Conservation (phyloP, 2,888 invertebrate species). For the Apamea epomidion region DNA sequence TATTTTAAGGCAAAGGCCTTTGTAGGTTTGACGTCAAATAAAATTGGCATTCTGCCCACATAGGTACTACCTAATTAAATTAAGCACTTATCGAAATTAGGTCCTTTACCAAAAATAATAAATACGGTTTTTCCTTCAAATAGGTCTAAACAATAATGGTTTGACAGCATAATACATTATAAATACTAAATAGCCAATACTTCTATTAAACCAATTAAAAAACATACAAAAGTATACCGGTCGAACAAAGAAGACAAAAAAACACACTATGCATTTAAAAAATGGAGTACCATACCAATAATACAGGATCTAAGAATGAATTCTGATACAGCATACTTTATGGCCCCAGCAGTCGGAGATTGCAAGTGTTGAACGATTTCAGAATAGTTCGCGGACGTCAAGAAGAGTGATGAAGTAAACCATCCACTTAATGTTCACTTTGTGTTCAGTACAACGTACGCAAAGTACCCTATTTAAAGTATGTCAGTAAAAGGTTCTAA, state of each 20-base stretch:
- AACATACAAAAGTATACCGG: not conserved
- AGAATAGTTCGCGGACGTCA: conserved; percentile 70
- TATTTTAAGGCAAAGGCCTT: not conserved
- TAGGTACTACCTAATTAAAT: too few relatives aligned
- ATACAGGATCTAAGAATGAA: not conserved
- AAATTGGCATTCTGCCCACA: too few relatives aligned
- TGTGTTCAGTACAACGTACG: conserved; percentile 40
- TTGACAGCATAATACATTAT: not conserved
- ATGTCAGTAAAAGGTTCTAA: conserved; percentile 5
- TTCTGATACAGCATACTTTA: conserved; percentile 3
- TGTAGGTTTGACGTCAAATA: not conserved
- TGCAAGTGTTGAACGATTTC: conserved; percentile 67
- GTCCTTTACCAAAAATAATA: not conserved
- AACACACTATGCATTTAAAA: too few relatives aligned
- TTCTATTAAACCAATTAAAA: not conserved
- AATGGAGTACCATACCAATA: not conserved
- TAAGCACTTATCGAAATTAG: not conserved
- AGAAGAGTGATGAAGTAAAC: conserved; percentile 71
- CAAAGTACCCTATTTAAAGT: conserved; percentile 23
- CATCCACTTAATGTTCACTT: conserved; percentile 59
- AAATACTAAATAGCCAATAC: not conserved
- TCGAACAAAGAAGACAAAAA: not conserved
- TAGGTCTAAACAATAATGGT: not conserved
- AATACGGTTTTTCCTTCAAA: not conserved
- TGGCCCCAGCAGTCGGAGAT: conserved; percentile 50